Evolutionary conservation across 2,113 vertebrate species (phyloP).

Genomic region (Isurus oxyrinchus): DNA sequence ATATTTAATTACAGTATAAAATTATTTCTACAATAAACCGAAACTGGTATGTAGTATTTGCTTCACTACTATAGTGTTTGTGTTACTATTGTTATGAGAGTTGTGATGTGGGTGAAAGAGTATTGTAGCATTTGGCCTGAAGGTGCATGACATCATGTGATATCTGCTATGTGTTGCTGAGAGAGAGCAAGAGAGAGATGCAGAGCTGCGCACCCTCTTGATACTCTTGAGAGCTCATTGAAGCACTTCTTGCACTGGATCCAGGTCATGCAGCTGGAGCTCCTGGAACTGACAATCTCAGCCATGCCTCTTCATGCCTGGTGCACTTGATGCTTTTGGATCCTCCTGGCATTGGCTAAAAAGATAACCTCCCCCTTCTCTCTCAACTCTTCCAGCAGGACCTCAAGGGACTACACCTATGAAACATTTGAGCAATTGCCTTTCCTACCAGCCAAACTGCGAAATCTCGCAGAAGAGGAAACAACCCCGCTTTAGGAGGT

Average conservation of each 20-base stretch:
- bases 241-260: not conserved
- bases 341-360: not conserved
- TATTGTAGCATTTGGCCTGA: not conserved
- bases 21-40: not conserved
- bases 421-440: not conserved
- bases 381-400: not conserved
- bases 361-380: not conserved
- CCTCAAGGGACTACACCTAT: not conserved
- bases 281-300: not conserved
- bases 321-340: not conserved
- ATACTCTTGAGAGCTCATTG: not conserved
- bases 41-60: not conserved
- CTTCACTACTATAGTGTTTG: not conserved
- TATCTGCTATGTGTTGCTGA: not conserved
- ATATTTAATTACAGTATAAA: no score
- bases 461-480: not conserved
- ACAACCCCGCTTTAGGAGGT: not conserved
- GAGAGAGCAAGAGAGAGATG: not conserved
- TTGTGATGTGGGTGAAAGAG: not conserved
- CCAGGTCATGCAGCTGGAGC: not conserved
- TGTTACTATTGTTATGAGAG: not conserved
- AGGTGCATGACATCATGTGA: not conserved
- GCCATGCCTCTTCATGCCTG: not conserved
- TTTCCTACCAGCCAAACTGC: not conserved
- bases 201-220: not conserved